Evolutionary conservation across 2,797 vertebrate species (phyloP).

Genomic region (Gymnodraco acuticeps): DNA sequence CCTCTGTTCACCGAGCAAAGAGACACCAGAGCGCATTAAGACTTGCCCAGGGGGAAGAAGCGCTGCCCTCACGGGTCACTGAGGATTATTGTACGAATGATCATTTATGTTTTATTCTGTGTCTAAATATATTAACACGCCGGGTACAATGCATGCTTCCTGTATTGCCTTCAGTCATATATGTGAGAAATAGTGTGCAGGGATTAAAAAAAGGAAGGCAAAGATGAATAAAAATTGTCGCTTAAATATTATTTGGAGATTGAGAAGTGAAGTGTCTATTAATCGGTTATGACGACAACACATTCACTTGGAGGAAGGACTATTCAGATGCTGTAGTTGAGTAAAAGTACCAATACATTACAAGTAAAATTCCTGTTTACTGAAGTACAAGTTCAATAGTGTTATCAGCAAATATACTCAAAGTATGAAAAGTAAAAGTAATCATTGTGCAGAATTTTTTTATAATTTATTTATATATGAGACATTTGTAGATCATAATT

Average conservation of each 20-base stretch:
- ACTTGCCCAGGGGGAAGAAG: conserved; percentile 48
- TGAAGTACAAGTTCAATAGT: no score
- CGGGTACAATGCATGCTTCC: conserved; percentile 45
- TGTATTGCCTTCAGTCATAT: conserved; percentile 54
- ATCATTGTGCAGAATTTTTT: no score
- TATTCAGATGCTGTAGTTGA: no score
- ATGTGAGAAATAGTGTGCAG: conserved; percentile 16
- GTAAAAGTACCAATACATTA: no score
- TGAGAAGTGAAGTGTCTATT: neutral
- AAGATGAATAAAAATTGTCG: neutral
- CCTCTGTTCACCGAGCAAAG: conserved; percentile 64
- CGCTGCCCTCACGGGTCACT: conserved; percentile 68
- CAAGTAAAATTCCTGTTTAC: no score
- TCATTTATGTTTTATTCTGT: conserved; percentile 71
- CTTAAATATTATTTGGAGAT: neutral
- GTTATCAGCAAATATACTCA: no score
- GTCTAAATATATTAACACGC: conserved; percentile 63
- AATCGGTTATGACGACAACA: neutral
- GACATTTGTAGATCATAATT: no score
- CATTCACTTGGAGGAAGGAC: neutral
- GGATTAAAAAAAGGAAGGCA: conserved; percentile 8
- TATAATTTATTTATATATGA: no score
- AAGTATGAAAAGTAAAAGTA: no score
- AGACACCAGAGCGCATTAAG: conserved; percentile 73
- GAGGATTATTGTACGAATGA: conserved; percentile 70